Evolutionary conservation across 2,888 invertebrate species (phyloP).

Genomic region (Nomada fucata): DNA sequence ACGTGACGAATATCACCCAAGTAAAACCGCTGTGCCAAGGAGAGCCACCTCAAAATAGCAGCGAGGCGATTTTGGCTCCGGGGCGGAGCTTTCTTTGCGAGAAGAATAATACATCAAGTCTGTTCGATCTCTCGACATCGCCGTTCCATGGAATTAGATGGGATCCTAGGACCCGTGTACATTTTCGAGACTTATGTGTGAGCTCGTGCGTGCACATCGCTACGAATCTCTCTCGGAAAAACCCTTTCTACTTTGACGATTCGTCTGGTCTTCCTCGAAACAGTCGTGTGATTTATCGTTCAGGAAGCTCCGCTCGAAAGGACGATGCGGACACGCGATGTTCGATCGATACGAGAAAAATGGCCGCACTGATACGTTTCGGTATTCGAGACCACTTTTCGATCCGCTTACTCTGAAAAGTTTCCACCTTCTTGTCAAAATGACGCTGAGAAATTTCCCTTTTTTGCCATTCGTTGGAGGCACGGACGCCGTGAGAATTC

Average conservation of each 20-base stretch:
- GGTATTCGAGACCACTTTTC: constrained; percentile 9
- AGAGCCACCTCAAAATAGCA: background rate
- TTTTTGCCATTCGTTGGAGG: background rate
- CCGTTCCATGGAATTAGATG: constrained; percentile 53
- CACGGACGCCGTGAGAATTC: background rate
- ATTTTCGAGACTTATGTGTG: background rate
- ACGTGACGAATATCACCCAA: background rate
- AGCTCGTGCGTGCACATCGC: background rate
- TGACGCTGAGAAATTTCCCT: background rate
- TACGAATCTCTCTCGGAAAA: constrained; percentile 8
- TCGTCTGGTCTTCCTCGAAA: constrained; percentile 30
- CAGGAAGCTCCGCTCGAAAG: constrained; percentile 25
- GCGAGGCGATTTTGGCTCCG: background rate
- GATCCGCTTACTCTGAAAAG: background rate
- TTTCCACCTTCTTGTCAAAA: constrained; percentile 8
- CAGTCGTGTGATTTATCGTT: constrained; percentile 45
- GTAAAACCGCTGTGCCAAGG: background rate
- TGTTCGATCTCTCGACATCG: constrained; percentile 41
- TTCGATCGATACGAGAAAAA: constrained; percentile 49
- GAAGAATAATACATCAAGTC: constrained; percentile 51
- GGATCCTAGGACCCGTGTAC: background rate
- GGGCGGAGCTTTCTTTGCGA: constrained; percentile 10
- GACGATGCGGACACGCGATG: constrained; percentile 26
- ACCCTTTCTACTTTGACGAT: constrained; percentile 44
- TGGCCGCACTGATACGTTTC: constrained; percentile 6